Percentiles rank a stretch among this genome's conserved stretches.
Conservation (phyloP, 2,888 invertebrate genomes). For the Lycophotia porphyrea region DNA sequence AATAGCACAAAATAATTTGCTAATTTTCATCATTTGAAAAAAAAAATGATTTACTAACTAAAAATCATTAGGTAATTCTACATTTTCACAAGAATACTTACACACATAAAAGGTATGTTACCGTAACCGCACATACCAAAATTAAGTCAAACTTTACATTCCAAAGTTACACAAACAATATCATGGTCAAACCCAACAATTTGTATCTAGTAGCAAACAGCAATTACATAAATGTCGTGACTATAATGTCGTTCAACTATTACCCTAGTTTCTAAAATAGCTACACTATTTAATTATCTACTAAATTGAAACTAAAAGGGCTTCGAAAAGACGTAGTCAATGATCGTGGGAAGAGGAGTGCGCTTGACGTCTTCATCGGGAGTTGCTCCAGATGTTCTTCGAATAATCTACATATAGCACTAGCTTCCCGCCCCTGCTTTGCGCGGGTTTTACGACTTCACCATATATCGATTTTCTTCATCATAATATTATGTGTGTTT, state of each 20-base stretch:
- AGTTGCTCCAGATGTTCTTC: slow-evolving; percentile 69
- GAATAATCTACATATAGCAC: no score
- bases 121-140: slow-evolving; percentile 6
- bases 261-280: slow-evolving; percentile 57
- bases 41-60: background rate
- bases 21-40: background rate
- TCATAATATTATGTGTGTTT: background rate
- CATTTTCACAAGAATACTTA: slow-evolving; percentile 4
- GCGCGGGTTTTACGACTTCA: background rate
- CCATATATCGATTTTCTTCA: background rate
- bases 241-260: slow-evolving; percentile 52
- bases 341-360: slow-evolving; percentile 73
- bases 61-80: background rate
- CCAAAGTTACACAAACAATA: slow-evolving; percentile 55
- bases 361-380: slow-evolving; percentile 64
- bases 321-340: slow-evolving; percentile 72
- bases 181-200: slow-evolving; percentile 47
- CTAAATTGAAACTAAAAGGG: slow-evolving; percentile 71
- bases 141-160: slow-evolving; percentile 33
- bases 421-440: background rate
- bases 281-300: slow-evolving; percentile 62
- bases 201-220: slow-evolving; percentile 52
- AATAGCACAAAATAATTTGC: background rate
- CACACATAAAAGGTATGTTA: background rate
- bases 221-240: slow-evolving; percentile 58